Percentiles rank a stretch among this genome's conserved stretches.
phyloP scores from a whole-genome alignment of 2,113 vertebrate species.

The Sander lucioperca region DNA sequence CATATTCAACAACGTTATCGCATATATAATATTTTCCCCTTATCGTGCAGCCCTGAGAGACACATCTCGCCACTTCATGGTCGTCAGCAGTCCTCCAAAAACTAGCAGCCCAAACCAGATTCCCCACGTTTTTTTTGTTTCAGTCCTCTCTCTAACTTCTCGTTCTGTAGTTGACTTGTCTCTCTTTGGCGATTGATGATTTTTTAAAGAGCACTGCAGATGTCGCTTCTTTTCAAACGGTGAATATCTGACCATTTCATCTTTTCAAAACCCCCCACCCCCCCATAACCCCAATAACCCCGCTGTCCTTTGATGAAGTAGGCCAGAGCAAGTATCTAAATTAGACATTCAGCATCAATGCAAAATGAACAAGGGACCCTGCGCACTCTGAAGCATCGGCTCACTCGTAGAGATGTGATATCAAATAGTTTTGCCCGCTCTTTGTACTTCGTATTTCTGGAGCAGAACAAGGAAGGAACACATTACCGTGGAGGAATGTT shows the following conservation, averaged over 20 bases:
- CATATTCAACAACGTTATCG: no score
- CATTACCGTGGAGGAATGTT: not conserved
- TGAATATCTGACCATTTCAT: constrained; percentile 37
- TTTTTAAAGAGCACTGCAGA: not conserved
- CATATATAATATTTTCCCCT: no score
- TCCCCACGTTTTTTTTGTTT: not conserved
- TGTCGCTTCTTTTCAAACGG: constrained; percentile 15
- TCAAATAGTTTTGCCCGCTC: constrained; percentile 12
- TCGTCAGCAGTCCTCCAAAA: not conserved
- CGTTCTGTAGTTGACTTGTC: not conserved
- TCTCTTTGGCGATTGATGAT: constrained; percentile 7
- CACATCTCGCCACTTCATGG: no score
- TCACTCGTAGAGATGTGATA: constrained; percentile 9
- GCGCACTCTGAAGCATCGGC: not conserved
- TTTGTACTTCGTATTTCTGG: not conserved
- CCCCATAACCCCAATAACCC: not conserved
- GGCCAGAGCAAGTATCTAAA: constrained; percentile 30
- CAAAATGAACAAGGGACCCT: constrained; percentile 12
- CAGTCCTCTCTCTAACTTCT: not conserved
- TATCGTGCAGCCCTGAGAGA: no score
- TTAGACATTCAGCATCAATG: constrained; percentile 37
- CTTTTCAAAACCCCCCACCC: not conserved
- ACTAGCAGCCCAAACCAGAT: not conserved
- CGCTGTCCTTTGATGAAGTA: constrained; percentile 32
- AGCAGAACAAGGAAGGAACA: not conserved